phyloP scores from a whole-genome alignment of 2,888 invertebrate species.

The Andrena hattorfiana region DNA sequence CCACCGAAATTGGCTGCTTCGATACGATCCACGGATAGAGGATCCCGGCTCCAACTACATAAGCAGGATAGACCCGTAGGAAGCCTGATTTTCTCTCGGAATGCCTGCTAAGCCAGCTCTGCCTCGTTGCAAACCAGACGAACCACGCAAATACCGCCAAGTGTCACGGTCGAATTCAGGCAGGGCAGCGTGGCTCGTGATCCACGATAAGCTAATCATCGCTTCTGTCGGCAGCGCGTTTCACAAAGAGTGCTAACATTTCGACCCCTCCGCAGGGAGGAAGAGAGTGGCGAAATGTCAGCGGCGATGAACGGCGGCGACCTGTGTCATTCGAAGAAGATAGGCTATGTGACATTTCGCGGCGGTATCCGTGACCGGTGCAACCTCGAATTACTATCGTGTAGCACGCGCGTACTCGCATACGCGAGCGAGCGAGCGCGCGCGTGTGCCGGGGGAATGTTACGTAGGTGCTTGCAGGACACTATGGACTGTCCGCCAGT shows the following conservation, averaged over 20 bases:
- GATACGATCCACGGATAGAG: background rate
- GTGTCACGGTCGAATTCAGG: conserved; percentile 43
- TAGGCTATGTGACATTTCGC: conserved; percentile 75
- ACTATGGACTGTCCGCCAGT: conserved; percentile 71
- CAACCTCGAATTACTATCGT: conserved; percentile 75
- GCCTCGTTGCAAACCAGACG: conserved; percentile 14
- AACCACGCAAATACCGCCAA: conserved; percentile 32
- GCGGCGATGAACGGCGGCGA: conserved; percentile 66
- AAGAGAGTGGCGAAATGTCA: conserved; percentile 66
- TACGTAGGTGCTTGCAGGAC: conserved; percentile 70
- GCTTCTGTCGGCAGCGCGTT: conserved; percentile 38
- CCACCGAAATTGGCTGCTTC: background rate
- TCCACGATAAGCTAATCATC: conserved; percentile 52
- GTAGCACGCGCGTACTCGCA: conserved; percentile 61
- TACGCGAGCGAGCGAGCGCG: conserved; percentile 49
- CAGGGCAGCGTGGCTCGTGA: conserved; percentile 57
- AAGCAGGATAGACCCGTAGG: background rate
- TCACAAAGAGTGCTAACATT: conserved; percentile 65
- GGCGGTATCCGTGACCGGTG: conserved; percentile 74
- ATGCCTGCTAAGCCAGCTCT: conserved; percentile 52
- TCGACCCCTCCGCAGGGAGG: conserved; percentile 20
- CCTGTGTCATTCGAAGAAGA: conserved; percentile 72
- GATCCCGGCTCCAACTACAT: background rate
- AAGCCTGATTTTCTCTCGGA: conserved; percentile 35
- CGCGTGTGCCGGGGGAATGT: conserved; percentile 69